Percentiles rank a stretch among this genome's conserved stretches.
These are phyloP conservation scores for Oncorhynchus mykiss DNA, from an alignment of 2,113 vertebrate species.

Conservation along the genomic window DNA sequence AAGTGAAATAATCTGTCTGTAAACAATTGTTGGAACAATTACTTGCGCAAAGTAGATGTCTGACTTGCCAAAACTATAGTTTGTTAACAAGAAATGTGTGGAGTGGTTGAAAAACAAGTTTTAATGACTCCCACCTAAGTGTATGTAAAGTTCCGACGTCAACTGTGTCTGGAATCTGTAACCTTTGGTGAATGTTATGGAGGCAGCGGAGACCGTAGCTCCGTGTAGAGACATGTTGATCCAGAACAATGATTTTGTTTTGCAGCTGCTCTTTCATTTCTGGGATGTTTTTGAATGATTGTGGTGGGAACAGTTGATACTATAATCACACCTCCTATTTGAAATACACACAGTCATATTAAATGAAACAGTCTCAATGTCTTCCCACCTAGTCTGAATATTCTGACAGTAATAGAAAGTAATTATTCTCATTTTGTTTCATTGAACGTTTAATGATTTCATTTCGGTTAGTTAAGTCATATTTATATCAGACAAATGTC, in stretches of 20 bases:
- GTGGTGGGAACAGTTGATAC: not conserved
- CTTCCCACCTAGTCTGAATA: too few species aligned
- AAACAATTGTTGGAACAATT: too few species aligned
- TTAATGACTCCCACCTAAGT: too few species aligned
- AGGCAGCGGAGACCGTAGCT: constrained; percentile 24
- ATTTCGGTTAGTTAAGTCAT: not conserved
- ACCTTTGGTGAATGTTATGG: constrained; percentile 14
- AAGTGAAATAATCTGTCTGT: too few species aligned
- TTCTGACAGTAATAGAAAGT: not conserved
- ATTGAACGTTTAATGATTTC: not conserved
- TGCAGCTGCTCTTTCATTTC: constrained; percentile 9
- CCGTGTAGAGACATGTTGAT: not conserved
- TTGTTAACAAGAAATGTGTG: too few species aligned
- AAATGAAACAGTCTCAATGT: not conserved
- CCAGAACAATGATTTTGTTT: constrained; percentile 14
- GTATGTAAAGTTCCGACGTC: too few species aligned
- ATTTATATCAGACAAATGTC: not conserved
- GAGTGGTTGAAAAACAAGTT: too few species aligned
- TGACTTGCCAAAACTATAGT: too few species aligned
- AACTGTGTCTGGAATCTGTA: constrained; percentile 9
- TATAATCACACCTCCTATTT: not conserved
- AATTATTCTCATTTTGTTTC: not conserved
- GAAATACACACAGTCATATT: not conserved
- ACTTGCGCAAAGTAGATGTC: too few species aligned
- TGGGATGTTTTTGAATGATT: constrained; percentile 14